Percentiles rank a stretch among this genome's conserved stretches.
Evolutionary conservation across 1,140 invertebrate genomes (phyloP).

Genomic region (Sycophaga agraensis): DNA sequence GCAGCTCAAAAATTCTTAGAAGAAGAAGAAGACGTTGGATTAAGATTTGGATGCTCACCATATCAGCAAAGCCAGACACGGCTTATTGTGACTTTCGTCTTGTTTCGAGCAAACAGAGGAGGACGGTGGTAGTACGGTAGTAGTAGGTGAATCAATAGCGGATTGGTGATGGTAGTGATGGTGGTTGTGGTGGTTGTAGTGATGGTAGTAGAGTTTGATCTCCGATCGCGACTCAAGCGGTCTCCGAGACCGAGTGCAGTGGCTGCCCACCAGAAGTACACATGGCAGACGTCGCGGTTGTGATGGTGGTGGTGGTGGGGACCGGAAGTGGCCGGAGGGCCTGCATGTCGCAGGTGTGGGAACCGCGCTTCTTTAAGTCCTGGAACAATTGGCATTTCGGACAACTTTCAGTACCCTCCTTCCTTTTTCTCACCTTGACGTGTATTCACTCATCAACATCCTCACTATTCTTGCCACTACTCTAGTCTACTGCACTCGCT

Average conservation of each 20-base stretch:
- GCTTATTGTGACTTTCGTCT: conserved; percentile 39
- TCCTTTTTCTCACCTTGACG: too few relatives aligned
- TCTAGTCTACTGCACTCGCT: conserved; percentile 12
- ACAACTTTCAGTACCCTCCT: conserved; percentile 46
- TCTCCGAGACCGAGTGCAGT: conserved; percentile 54
- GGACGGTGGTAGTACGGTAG: conserved; percentile 43
- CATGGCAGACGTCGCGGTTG: conserved; percentile 51
- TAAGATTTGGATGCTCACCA: conserved; percentile 48
- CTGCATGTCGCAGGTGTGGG: conserved; percentile 59
- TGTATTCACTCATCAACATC: neutral
- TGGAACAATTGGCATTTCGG: conserved; percentile 57
- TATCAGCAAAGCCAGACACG: conserved; percentile 42
- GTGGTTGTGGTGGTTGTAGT: conserved; percentile 15
- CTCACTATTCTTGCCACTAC: conserved; percentile 8
- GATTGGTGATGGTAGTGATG: conserved; percentile 40
- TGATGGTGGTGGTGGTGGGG: conserved; percentile 46
- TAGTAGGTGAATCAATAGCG: conserved; percentile 32
- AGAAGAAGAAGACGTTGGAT: conserved; percentile 24
- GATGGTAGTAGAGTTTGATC: conserved; percentile 7
- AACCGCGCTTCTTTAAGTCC: conserved; percentile 59
- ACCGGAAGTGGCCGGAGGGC: conserved; percentile 57
- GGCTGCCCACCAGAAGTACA: conserved; percentile 54
- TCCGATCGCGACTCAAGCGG: conserved; percentile 49
- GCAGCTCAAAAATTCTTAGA: conserved; percentile 15
- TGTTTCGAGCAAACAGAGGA: conserved; percentile 47